Base-by-base conservation (phyloP, 1,140 invertebrate species). In the Anastrepha obliqua region DNA sequence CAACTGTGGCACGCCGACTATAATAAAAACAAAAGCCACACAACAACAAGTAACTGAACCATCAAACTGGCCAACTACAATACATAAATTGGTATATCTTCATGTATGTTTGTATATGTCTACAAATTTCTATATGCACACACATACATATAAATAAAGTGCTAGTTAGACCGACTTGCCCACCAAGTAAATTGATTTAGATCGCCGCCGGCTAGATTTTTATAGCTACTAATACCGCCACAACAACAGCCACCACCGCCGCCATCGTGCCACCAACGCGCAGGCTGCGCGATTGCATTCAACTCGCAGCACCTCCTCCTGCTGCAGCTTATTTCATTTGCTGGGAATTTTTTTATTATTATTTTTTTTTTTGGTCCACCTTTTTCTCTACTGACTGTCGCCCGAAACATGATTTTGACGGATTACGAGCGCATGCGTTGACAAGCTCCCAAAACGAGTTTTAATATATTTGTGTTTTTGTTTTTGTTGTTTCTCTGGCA, bases 151-250 rank as follows among this genome's bases (percentile, higher is more conserved):
- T 47, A 62, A 17, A 64, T 29, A 86, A 81, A 55, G 7, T 58
- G 74, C 74, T 51, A 81, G 74, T 81, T 58, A 55, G 47, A 81
- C 47, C 74, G 74, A 81, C 74, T 81, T 81, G 74, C 74, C 74
- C 74, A 81, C 74, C 74, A 29, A 81, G 74, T 81, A 81, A 81
- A 81, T 81, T 81, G 74, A 81, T 81, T 81, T 81, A 81, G 74
- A 81, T 81, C 74, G 74, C 74, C 74, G 74, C 17, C 47, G 8
- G 74, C 74, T 81, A 81, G 74, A 81, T 81, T 81, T 81, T 81
- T 81, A 81, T 81, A 29, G 74, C 74, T 81, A 81, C 74, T 81
- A 81, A 81, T 81, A 55, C 74, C n/a, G 20, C 47, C 74, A 81
- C n/a, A n/a, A n/a, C 47, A 62, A 17, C 11, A 3, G 74, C 47